Base-by-base conservation (phyloP, 2,888 invertebrate genomes). In the Drosophila formosana region DNA sequence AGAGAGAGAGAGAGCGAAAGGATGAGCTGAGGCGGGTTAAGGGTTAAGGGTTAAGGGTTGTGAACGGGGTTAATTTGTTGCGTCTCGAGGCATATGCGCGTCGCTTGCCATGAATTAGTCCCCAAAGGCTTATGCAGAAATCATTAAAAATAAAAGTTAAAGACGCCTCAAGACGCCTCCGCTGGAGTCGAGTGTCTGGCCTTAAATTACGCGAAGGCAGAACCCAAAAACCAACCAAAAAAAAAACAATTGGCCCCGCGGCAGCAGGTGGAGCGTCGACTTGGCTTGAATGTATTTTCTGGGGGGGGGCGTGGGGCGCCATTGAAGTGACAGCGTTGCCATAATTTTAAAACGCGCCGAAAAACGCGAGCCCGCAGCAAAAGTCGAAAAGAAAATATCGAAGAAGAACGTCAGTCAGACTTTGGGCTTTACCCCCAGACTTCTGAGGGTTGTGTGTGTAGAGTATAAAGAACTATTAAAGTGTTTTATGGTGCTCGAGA, bases 401-500 rank as follows among this genome's bases (percentile, higher is more conserved):
- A 78, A 67, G 53, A 53, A 77, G 69, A 66, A 71, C 67, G 69
- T 88, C 75, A 74, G 67, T 76, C 69, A 64, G 69, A 57, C 32
- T 18, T 49, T 45, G 47, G 61, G 39, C 39, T 26, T 25, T 30
- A 13, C 1, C 30, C 18, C 57, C 25, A 53, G 18, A 45, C 45
- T 49, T 52, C 51, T 25, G 39, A 65, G 66, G 39, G 53, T 32
- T 66, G 65, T 51, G 28, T 45, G 34, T 26, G 55, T 50, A 41
- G 49, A 79, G 66, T 72, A 71, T 67, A 85, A 89, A 82, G 90
- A 91, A 91, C 91, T 91, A 91, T 92, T 90, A 91, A 91, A 92
- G 92, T 92, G 92, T 92, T 91, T 91, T 91, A 91, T 92, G 90
- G 90, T 89, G 88, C 85, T 89, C 85, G 81, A 91, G 91, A 91